These are phyloP conservation scores for Eurystomus glaucurus DNA, from an alignment of 2,797 vertebrate genomes.

Conservation along the genomic window DNA sequence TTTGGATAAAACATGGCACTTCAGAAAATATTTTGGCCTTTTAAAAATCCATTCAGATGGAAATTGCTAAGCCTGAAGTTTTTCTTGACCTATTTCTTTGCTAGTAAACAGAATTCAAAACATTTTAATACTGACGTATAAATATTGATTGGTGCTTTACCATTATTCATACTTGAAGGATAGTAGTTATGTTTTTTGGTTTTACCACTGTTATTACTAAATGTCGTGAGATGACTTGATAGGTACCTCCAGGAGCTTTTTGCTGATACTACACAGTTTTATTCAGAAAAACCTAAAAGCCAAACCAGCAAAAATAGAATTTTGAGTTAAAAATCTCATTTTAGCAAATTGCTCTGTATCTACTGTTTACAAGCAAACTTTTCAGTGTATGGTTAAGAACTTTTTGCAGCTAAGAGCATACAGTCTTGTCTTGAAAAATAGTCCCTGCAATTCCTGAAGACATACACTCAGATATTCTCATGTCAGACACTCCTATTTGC, in stretches of 20 bases:
- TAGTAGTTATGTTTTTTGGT: background rate
- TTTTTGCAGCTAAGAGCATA: background rate
- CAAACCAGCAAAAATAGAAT: background rate
- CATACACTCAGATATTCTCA: background rate
- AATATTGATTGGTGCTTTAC: background rate
- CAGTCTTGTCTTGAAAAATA: background rate
- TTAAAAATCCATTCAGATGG: background rate
- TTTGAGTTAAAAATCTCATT: background rate
- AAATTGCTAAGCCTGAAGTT: background rate
- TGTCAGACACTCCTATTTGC: background rate
- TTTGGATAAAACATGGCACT: background rate
- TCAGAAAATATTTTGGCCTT: background rate
- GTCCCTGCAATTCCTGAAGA: background rate
- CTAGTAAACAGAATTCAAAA: background rate
- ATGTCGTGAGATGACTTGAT: background rate
- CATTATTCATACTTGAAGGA: background rate
- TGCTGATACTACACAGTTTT: background rate
- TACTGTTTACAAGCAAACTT: background rate
- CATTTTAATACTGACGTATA: background rate
- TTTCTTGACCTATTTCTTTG: background rate
- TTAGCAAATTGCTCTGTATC: background rate
- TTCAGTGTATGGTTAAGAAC: background rate
- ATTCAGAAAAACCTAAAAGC: background rate
- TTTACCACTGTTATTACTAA: background rate
- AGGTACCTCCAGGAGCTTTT: background rate